Evolutionary conservation across 2,113 vertebrate species (phyloP).

Genomic region (Ptilorrhoa leucosticta): DNA sequence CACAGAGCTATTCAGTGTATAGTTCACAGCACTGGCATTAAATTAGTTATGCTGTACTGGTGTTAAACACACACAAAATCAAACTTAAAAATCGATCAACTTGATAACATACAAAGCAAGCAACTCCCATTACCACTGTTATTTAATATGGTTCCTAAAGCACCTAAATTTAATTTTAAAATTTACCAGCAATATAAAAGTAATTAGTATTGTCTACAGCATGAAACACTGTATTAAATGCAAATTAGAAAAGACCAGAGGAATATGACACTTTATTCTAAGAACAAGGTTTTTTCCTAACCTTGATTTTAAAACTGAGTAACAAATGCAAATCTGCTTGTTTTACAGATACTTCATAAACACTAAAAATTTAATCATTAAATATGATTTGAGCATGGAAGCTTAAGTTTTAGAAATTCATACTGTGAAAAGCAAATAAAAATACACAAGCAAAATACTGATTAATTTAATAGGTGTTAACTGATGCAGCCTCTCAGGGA

Average conservation of each 20-base stretch:
- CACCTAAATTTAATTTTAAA: slow-evolving; percentile 46
- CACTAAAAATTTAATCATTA: neutral
- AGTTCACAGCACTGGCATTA: slow-evolving; percentile 96
- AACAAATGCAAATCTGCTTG: neutral
- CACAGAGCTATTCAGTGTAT: slow-evolving; percentile 92
- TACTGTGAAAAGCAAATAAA: neutral
- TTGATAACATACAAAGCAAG: slow-evolving; percentile 78
- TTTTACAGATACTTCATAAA: neutral
- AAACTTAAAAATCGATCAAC: slow-evolving; percentile 79
- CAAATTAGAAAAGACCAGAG: slow-evolving; percentile 10
- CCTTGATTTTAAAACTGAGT: neutral
- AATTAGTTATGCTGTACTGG: slow-evolving; percentile 85
- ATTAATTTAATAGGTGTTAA: neutral
- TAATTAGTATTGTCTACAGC: slow-evolving; percentile 33
- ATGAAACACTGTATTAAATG: slow-evolving; percentile 42
- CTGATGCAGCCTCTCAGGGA: neutral
- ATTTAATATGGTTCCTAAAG: slow-evolving; percentile 41
- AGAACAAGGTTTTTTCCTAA: neutral
- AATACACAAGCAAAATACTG: neutral
- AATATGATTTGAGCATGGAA: neutral
- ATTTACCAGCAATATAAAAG: slow-evolving; percentile 52
- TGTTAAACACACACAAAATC: slow-evolving; percentile 75
- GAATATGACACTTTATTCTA: neutral
- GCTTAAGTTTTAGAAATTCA: neutral
- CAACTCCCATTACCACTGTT: slow-evolving; percentile 53